Base-by-base conservation (phyloP, 2,888 invertebrate genomes). In the Troilus luridus region DNA sequence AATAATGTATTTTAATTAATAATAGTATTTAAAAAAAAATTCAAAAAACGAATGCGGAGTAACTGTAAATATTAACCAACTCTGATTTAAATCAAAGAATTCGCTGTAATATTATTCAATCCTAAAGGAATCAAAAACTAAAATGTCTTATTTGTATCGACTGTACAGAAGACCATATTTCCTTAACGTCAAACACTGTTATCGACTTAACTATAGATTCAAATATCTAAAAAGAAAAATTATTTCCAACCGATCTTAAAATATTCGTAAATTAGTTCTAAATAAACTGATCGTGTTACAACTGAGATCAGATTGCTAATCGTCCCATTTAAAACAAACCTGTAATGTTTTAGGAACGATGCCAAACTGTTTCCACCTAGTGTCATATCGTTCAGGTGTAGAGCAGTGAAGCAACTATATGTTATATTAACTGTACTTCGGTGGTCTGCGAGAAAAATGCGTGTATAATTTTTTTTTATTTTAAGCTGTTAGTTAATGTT, bases 351-450 rank as follows among this genome's bases (percentile, higher is more conserved):
- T 77, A 77, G 72, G 72, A 77, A 8, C 72, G 6, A n/a, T 85
- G 85, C 85, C 85, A 85, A 85, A 85, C 85, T 85, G 56, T 85
- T 85, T 58, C 85, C n/a, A 11, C 6, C 56, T 85, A 56, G 85
- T 85, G 54, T n/a, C 72, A 77, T 77, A 17, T 77, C 72, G 72
- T 41, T 77, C n/a, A 85, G 85, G 56, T 58, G 85, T n/a, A 14
- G 56, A 56, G n/a, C 58, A 77, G 8, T 41, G 72, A 41, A 17
- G 41, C 41, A 41, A 41, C 27, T 41, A 19, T 77, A 17, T 77
- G 41, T 77, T 77, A 41, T 77, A 19, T 41, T 72, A 27, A 14
- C 6, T 14, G 11, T 27, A 27, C 12, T 7, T 72, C 64, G 10
- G 64, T n/a, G n/a, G n/a, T n/a, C n/a, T n/a, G n/a, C n/a, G n/a